Evolutionary conservation across 2,888 invertebrate species (phyloP).

Genomic region (Azorinus chamasolen): DNA sequence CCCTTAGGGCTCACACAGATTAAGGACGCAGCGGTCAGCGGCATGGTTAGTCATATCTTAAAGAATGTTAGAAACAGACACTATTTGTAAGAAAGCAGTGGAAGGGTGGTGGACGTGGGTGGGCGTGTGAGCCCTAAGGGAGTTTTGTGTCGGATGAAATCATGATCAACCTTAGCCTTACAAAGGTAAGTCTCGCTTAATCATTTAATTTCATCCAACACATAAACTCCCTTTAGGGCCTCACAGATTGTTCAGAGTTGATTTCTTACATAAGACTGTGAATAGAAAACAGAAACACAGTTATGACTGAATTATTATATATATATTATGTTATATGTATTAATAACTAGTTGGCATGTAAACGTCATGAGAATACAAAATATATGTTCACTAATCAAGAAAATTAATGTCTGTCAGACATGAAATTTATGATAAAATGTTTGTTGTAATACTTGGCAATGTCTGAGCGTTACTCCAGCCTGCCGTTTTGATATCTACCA

Average conservation of each 20-base stretch:
- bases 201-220: constrained; percentile 8
- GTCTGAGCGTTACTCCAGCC: constrained; percentile 2
- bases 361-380: too few species aligned
- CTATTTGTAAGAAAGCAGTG: too few species aligned
- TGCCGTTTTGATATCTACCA: neutral
- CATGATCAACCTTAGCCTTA: neutral
- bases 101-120: neutral
- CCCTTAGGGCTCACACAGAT: too few species aligned
- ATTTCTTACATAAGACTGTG: constrained; percentile 14
- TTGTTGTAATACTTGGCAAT: constrained; percentile 3
- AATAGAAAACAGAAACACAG: too few species aligned
- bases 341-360: too few species aligned
- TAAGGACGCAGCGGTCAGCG: too few species aligned
- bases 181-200: too few species aligned
- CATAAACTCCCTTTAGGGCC: neutral
- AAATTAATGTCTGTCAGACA: too few species aligned
- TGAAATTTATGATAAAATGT: neutral
- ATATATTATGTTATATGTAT: too few species aligned
- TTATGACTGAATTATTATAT: neutral
- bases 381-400: too few species aligned
- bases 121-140: constrained; percentile 2
- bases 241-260: constrained; percentile 22
- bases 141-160: neutral
- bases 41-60: too few species aligned
- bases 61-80: too few species aligned